Percentiles rank a stretch among this genome's conserved stretches.
These are phyloP conservation scores for Agriopis leucophaearia DNA, from an alignment of 2,888 invertebrate genomes.

Conservation along the genomic window DNA sequence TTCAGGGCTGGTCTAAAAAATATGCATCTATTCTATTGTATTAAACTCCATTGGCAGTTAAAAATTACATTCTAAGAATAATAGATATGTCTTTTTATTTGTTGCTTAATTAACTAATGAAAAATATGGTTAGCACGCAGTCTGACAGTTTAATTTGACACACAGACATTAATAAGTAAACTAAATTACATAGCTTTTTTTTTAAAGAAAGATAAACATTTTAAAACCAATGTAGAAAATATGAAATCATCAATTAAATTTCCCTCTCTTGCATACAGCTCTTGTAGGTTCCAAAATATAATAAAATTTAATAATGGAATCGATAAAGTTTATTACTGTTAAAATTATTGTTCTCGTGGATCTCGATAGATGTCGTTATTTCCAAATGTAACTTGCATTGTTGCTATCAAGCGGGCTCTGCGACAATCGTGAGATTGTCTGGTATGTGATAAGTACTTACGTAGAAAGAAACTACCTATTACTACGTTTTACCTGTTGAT, in stretches of 20 bases:
- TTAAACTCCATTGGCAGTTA: conserved; percentile 19
- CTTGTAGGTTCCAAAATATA: conserved; percentile 32
- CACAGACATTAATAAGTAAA: too few relatives aligned
- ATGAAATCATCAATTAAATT: background rate
- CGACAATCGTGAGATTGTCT: conserved; percentile 79
- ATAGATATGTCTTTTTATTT: conserved; percentile 4
- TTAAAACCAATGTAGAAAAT: background rate
- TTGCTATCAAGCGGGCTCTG: conserved; percentile 67
- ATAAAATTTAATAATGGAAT: conserved; percentile 71
- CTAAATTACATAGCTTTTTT: background rate
- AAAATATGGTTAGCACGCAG: background rate
- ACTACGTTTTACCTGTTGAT: background rate
- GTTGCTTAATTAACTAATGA: background rate
- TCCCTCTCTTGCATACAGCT: background rate
- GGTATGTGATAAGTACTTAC: conserved; percentile 62
- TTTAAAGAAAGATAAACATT: background rate
- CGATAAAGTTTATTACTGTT: conserved; percentile 81
- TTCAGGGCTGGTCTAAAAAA: conserved; percentile 28
- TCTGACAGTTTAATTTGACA: background rate
- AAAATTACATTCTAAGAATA: conserved; percentile 3
- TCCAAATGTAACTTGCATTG: conserved; percentile 66
- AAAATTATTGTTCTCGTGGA: conserved; percentile 84
- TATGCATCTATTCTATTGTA: conserved; percentile 26
- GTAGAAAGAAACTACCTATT: conserved; percentile 39
- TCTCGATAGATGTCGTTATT: conserved; percentile 81